Evolutionary conservation across 2,113 vertebrate genomes (phyloP).

Genomic region (Nycticryphes semicollaris): DNA sequence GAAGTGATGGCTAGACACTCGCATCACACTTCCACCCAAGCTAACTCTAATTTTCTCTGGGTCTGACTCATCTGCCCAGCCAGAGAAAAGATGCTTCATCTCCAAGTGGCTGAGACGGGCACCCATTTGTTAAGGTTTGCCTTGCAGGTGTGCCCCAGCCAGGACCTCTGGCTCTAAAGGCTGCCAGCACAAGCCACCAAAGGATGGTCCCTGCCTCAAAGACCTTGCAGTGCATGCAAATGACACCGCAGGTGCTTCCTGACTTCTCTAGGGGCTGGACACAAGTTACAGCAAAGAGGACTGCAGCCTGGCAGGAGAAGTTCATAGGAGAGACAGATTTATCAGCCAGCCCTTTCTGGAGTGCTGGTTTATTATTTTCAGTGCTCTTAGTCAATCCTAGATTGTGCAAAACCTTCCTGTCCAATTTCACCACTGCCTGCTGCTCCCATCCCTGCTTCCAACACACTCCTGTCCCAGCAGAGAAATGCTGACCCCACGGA

Average conservation of each 20-base stretch:
- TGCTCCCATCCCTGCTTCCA: neutral
- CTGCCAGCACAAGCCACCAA: neutral
- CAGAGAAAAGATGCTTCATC: neutral
- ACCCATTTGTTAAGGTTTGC: slow-evolving; percentile 8
- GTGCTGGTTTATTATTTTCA: neutral
- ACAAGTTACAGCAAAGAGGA: neutral
- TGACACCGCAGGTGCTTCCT: slow-evolving; percentile 46
- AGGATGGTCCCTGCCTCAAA: neutral
- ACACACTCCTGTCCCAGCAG: neutral
- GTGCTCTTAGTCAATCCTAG: neutral
- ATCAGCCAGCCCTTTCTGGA: neutral
- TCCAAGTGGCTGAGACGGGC: neutral
- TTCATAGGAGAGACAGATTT: neutral
- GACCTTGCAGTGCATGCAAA: slow-evolving; percentile 21
- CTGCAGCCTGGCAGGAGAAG: neutral
- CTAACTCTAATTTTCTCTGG: slow-evolving; percentile 28
- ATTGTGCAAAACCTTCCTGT: neutral
- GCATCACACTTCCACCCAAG: slow-evolving; percentile 39
- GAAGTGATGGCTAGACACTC: slow-evolving; percentile 38
- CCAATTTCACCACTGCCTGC: neutral
- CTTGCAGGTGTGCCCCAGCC: slow-evolving; percentile 33
- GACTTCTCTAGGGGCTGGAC: slow-evolving; percentile 9
- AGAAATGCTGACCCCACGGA: neutral
- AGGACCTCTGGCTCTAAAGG: neutral
- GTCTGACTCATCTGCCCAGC: slow-evolving; percentile 47